Evolutionary conservation across 2,113 vertebrate species (phyloP), one percentile per base, ranked within the genome.

Genomic region (Passer domesticus): DNA sequence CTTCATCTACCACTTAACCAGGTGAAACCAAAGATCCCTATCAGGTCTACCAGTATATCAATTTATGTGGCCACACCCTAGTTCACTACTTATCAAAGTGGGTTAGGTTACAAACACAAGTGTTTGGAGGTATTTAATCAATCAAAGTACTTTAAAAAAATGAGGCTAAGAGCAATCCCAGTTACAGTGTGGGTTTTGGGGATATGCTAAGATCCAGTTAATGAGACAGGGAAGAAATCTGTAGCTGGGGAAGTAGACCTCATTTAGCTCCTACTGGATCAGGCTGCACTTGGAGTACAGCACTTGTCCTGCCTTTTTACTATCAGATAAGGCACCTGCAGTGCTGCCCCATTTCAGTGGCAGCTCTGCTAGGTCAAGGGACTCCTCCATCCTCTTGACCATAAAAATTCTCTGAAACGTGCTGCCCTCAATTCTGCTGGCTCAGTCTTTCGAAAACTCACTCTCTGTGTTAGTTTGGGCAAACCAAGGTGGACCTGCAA

Each of bases 401-500:
- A 9, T 62, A 35, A 80, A 83, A 88, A 49, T 41, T 30, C 10
- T 49, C 68, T 70, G 47, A 52, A 56, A 88, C 39, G 24, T 35
- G 14, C 27, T 86, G 33, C 22, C 27, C 30, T 85, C 15, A 27
- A 2, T 89, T 67, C 80, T 59, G 10, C 39, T n/a, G 39, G 16
- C 46, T 22, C 27, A 18, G 21, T 31, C 19, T 84, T 69, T 62
- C 70, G 58, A 8, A 37, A 27, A 64, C 18, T 76, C 39, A 3
- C 24, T n/a, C 30, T 66, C 33, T 66, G 0, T n/a, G 82, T 85
- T 22, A 27, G 43, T 81, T 33, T 25, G 30, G 43, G 24, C n/a
- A 76, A 89, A 67, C 18, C 33, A 25, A 74, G 55, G 20, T 18
- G 33, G 56, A 81, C 52, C 73, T 93, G 90, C 64, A 77, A 93